Conservation (phyloP, 1,140 invertebrate genomes). For the Linepithema humile region DNA sequence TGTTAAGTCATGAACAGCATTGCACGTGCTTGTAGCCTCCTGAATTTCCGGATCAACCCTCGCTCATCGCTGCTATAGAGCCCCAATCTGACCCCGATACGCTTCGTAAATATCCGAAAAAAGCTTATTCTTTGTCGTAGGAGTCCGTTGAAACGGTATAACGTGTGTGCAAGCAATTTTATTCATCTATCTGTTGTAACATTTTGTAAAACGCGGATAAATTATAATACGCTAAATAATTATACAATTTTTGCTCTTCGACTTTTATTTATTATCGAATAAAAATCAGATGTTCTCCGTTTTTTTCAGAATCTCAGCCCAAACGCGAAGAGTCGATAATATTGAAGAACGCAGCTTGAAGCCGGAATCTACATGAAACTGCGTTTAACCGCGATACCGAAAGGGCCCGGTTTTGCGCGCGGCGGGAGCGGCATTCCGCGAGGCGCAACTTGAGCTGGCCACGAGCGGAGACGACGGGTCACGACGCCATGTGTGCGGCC, state of each 20-base stretch:
- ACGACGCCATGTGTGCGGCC: constrained; percentile 75
- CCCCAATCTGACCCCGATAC: constrained; percentile 35
- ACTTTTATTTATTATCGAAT: background rate
- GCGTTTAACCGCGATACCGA: constrained; percentile 57
- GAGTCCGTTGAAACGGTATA: background rate
- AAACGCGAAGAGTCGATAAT: background rate
- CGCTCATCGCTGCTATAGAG: constrained; percentile 11
- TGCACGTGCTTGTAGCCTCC: constrained; percentile 59
- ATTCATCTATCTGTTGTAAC: background rate
- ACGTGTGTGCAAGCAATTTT: background rate
- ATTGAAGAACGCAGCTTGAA: background rate
- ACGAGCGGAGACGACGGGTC: constrained; percentile 72
- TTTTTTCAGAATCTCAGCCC: background rate
- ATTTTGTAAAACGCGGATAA: no score
- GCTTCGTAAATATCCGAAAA: constrained; percentile 21
- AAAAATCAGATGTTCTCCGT: background rate
- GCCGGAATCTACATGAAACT: constrained; percentile 16
- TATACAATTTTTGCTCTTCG: no score
- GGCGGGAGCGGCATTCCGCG: constrained; percentile 67
- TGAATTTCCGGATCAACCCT: constrained; percentile 51
- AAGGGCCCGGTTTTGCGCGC: constrained; percentile 54
- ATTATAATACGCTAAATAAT: no score
- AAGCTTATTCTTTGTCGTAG: background rate
- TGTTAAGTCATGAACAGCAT: constrained; percentile 73
- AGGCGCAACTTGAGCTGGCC: constrained; percentile 71